Evolutionary conservation across 2,888 invertebrate species (phyloP).

Genomic region (Lasioglossum villosulum): DNA sequence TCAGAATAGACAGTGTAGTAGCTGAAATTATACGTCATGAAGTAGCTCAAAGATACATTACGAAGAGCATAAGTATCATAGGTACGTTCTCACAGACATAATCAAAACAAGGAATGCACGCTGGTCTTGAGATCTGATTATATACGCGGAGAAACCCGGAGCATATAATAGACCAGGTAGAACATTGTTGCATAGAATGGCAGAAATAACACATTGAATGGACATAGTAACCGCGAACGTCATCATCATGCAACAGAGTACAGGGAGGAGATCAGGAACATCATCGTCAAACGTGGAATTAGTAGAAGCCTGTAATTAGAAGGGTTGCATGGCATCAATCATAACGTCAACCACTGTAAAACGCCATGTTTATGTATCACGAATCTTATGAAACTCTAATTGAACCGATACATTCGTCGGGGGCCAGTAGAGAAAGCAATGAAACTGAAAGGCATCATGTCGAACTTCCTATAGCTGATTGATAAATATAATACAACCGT

Average conservation of each 20-base stretch:
- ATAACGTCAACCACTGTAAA: neutral
- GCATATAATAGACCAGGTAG: neutral
- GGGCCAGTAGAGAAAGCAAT: neutral
- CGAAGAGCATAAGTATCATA: neutral
- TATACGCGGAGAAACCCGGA: neutral
- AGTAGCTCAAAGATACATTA: neutral
- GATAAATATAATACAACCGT: neutral
- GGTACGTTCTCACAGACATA: neutral
- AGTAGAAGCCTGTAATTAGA: neutral
- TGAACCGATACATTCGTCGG: neutral
- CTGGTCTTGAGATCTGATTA: neutral
- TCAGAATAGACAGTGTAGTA: neutral
- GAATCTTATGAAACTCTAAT: neutral
- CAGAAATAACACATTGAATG: slow-evolving; percentile 1
- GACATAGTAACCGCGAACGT: neutral
- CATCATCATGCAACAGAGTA: neutral
- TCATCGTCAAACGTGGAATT: neutral
- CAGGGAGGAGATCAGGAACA: neutral
- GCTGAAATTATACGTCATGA: neutral
- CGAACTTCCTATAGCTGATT: neutral
- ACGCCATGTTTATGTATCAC: neutral
- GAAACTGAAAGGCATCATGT: neutral
- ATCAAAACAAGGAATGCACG: neutral
- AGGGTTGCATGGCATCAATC: neutral
- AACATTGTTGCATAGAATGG: neutral